Conservation (phyloP, 2,888 invertebrate genomes). For the Agrenia bidenticulata region DNA sequence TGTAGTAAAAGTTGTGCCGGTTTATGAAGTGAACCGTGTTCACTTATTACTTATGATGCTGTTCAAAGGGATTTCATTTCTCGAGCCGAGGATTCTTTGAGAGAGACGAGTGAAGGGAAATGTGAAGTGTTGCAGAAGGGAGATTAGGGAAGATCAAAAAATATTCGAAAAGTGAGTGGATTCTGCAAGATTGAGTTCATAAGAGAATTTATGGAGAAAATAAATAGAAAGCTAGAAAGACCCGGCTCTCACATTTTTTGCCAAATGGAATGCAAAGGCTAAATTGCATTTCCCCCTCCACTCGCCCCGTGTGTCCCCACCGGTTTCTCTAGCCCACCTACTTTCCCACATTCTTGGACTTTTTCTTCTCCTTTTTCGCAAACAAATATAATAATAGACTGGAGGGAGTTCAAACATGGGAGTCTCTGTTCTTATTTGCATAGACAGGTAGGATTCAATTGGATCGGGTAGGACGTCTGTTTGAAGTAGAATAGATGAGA, state of each 20-base stretch:
- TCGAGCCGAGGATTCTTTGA: neutral
- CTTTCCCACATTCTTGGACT: too few species aligned
- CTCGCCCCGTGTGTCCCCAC: too few species aligned
- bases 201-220: neutral
- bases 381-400: neutral
- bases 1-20: too few species aligned
- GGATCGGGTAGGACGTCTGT: neutral
- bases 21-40: too few species aligned
- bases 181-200: too few species aligned
- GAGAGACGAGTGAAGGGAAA: neutral
- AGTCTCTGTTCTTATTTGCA: neutral
- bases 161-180: too few species aligned
- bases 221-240: neutral
- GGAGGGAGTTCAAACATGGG: neutral
- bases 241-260: constrained; percentile 14
- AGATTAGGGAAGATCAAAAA: too few species aligned
- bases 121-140: too few species aligned
- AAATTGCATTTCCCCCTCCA: constrained; percentile 8
- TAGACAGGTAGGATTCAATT: neutral
- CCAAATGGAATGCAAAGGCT: constrained; percentile 20
- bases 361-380: too few species aligned
- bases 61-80: neutral
- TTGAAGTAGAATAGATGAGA: too few species aligned
- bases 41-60: too few species aligned
- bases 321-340: too few species aligned